Percentiles rank a stretch among this genome's conserved stretches.
Evolutionary conservation across 1,140 invertebrate genomes (phyloP).

Genomic region (Pygmarrhopalites habei): DNA sequence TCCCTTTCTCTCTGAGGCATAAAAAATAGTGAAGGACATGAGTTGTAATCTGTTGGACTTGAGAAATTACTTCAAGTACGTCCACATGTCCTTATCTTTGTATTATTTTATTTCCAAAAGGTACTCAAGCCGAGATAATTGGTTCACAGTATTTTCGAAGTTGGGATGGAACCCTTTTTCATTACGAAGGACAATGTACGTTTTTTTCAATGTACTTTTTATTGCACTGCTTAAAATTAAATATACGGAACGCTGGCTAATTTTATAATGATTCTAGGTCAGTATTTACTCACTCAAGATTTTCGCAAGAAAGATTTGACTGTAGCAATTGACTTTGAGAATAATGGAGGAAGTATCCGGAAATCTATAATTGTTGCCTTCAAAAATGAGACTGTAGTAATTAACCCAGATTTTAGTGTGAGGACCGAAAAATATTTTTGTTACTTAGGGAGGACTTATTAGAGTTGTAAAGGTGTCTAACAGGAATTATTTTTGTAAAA

Average conservation of each 20-base stretch:
- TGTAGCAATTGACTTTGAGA: conserved; percentile 53
- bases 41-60: not conserved
- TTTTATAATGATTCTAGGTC: too few relatives aligned
- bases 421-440: conserved; percentile 23
- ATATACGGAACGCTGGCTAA: too few relatives aligned
- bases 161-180: conserved; percentile 63
- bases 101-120: conserved; percentile 1
- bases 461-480: not conserved
- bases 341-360: conserved; percentile 47
- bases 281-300: conserved; percentile 74
- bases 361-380: conserved; percentile 49
- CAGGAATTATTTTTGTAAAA: not conserved
- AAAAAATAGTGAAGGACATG: not conserved
- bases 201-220: too few relatives aligned
- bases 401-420: conserved; percentile 55
- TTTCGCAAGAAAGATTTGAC: conserved; percentile 73
- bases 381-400: conserved; percentile 49
- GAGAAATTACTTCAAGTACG: not conserved
- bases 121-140: conserved; percentile 12
- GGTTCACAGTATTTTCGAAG: conserved; percentile 29
- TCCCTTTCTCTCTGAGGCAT: not conserved
- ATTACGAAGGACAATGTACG: conserved; percentile 69
- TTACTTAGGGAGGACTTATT: not conserved
- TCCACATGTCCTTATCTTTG: not conserved
- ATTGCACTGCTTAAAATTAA: too few relatives aligned